A percentile compares a stretch with the other conserved stretches of the same genome.
Conservation (phyloP, 2,888 invertebrate genomes). For the Catotricha subobsoleta region DNA sequence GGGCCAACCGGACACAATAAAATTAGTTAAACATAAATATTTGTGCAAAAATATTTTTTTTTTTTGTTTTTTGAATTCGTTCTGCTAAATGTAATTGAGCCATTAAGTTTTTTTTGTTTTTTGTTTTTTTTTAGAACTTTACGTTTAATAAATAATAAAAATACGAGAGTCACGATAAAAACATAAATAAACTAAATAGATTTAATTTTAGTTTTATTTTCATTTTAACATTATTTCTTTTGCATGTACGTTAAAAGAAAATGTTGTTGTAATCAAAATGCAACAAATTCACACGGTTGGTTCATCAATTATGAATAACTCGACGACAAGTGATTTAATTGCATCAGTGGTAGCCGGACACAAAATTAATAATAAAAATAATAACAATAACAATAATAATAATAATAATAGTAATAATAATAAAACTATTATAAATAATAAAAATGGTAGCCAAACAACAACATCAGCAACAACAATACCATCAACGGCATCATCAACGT, state of each 20-base stretch:
- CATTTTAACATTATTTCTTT: too few species aligned
- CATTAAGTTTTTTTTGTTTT: too few species aligned
- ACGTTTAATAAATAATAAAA: too few species aligned
- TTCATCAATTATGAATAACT: slow-evolving; percentile 12
- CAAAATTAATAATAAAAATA: background rate
- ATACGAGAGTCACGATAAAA: too few species aligned
- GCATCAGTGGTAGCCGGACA: slow-evolving; percentile 13
- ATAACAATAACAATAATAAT: slow-evolving; percentile 5
- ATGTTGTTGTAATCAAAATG: slow-evolving; percentile 3
- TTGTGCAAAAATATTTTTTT: too few species aligned
- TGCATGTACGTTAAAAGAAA: background rate
- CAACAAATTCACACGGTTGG: slow-evolving; percentile 8
- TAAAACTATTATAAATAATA: slow-evolving; percentile 10
- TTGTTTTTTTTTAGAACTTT: too few species aligned
- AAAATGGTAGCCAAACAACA: background rate
- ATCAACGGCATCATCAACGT: slow-evolving; percentile 13
- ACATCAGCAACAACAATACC: slow-evolving; percentile 15
- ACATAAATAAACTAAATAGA: too few species aligned
- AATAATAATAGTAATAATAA: slow-evolving; percentile 6
- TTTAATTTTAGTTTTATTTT: too few species aligned
- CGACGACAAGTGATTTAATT: slow-evolving; percentile 16
- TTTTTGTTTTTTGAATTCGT: too few species aligned
- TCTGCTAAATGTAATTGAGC: too few species aligned
- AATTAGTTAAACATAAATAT: too few species aligned
- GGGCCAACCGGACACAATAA: too few species aligned